phyloP scores from a whole-genome alignment of 2,797 vertebrate genomes.

The Ptychobarbus kaznakovi region DNA sequence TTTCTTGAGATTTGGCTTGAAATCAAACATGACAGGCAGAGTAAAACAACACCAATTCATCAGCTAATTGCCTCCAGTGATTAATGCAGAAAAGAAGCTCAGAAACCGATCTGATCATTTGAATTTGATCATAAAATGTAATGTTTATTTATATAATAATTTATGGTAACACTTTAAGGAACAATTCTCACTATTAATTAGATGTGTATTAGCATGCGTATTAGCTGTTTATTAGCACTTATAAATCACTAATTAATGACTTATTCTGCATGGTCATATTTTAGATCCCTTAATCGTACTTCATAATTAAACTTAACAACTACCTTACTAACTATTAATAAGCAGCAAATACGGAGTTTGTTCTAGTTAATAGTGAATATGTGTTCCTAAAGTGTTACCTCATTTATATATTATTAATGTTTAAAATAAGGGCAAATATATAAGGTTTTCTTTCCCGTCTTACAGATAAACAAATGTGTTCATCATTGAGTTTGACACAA shows the following conservation, averaged over 20 bases:
- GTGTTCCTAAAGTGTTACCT: no score
- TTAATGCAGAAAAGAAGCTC: background rate
- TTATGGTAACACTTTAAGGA: background rate
- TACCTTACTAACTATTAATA: background rate
- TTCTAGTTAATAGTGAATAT: no score
- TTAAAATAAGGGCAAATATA: background rate
- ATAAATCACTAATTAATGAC: background rate
- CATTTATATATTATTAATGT: background rate
- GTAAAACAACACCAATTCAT: background rate
- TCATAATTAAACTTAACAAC: background rate
- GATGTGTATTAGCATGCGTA: background rate
- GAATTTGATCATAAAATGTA: background rate
- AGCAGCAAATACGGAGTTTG: no score
- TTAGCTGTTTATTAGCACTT: background rate
- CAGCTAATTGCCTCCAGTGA: background rate
- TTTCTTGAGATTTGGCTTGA: conserved; percentile 23
- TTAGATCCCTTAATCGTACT: background rate
- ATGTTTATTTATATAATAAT: background rate
- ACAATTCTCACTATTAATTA: background rate
- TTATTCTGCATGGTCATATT: background rate
- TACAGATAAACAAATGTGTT: background rate
- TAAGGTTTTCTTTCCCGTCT: background rate
- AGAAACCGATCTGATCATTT: conserved; percentile 2
- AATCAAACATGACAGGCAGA: conserved; percentile 27
- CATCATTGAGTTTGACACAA: background rate